Evolutionary conservation across 2,797 vertebrate genomes (phyloP).

Genomic region (Diplodus puntazzo): DNA sequence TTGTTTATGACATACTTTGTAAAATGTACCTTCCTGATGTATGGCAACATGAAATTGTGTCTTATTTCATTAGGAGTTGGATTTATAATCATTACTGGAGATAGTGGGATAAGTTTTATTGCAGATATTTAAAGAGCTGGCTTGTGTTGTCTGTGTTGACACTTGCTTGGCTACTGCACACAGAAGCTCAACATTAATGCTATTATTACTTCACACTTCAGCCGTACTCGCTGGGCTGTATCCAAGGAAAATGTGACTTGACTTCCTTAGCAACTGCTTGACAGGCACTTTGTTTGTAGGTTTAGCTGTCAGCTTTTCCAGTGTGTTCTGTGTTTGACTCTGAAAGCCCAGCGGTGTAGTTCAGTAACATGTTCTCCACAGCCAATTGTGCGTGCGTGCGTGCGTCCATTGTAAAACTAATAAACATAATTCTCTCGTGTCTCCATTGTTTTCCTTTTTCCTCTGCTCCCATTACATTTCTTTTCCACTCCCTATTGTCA

Average conservation of each 20-base stretch:
- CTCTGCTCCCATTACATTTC: constrained; percentile 52
- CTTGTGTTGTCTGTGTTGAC: constrained; percentile 52
- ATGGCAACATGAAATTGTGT: constrained; percentile 3
- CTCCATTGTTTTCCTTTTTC: constrained; percentile 61
- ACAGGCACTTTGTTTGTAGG: constrained; percentile 77
- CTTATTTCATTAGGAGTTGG: constrained; percentile 27
- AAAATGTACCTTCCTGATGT: neutral
- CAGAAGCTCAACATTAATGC: constrained; percentile 78
- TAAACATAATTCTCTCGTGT: constrained; percentile 55
- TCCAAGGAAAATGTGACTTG: constrained; percentile 83
- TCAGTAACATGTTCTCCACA: constrained; percentile 49
- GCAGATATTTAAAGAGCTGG: constrained; percentile 49
- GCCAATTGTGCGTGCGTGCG: neutral
- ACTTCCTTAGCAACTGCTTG: constrained; percentile 80
- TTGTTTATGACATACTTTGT: neutral
- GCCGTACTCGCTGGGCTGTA: constrained; percentile 60
- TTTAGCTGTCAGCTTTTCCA: constrained; percentile 82
- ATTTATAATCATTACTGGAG: constrained; percentile 34
- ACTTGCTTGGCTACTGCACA: constrained; percentile 69
- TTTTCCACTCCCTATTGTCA: constrained; percentile 65
- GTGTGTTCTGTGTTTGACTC: constrained; percentile 65
- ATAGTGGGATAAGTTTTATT: constrained; percentile 44
- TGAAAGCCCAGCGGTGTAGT: constrained; percentile 37
- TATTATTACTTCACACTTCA: constrained; percentile 79
- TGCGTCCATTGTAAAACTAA: constrained; percentile 53